Evolutionary conservation across 2,113 vertebrate genomes (phyloP), one percentile per base, ranked within the genome.

Genomic region (Cygnus atratus): DNA sequence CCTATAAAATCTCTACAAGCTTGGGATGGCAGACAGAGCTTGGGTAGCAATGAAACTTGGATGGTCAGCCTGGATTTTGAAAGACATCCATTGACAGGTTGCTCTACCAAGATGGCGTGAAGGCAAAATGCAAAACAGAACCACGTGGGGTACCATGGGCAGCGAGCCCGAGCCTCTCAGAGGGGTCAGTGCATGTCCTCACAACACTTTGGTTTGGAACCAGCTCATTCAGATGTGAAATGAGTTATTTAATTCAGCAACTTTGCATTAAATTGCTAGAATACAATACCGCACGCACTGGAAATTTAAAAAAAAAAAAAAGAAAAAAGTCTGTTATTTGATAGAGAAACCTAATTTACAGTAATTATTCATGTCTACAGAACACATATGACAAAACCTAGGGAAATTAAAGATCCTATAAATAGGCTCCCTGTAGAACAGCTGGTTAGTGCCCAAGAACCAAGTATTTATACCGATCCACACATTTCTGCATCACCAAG

Each of bases 351-450:
- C 58, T 54, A 77, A 94, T 94, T 92, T 91, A 65, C 59, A 74
- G 78, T 57, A 96, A 94, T 93, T 91, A 96, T 87, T 96, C 62
- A 68, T 61, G 63, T 88, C 83, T 94, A 54, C 52, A 82, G 52
- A 75, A 90, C 10, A 59, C 61, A 54, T 52, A 33, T 6, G 4
- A 37, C 48, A 92, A 90, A 82, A 81, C 5, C 2, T 8, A 44
- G 62, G 35, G 81, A 84, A 92, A 96, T 92, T 41, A 93, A 90
- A 92, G 88, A 41, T 48, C 73, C 52, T 83, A 48, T n/a, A 37
- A 92, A 84, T n/a, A 82, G 44, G 41, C 65, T 92, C 39, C 13
- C 33, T 88, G 65, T 52, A 93, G 92, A 94, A 65, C 39, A 96
- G 87, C 84, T 84, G 90, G 57, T 41, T 61, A 87, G 54, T 83